These are phyloP conservation scores for Oenanthe melanoleuca DNA, from an alignment of 2,113 vertebrate genomes.

Conservation along the genomic window DNA sequence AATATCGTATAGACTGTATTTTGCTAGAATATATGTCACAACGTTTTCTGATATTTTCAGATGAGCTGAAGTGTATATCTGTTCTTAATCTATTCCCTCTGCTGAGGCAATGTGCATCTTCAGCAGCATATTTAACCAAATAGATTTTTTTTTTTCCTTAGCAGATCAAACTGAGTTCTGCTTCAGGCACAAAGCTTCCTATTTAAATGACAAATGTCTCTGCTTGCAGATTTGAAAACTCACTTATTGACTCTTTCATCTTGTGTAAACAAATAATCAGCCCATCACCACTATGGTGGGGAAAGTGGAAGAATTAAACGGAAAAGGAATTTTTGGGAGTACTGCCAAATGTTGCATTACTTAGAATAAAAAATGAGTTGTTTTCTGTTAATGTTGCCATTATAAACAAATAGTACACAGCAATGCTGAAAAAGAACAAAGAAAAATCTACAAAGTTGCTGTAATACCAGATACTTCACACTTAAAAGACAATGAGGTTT, in stretches of 20 bases:
- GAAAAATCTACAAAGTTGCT: conserved; percentile 29
- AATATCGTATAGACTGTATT: not conserved
- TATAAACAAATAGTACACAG: conserved; percentile 21
- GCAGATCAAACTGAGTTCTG: conserved; percentile 70
- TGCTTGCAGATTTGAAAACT: conserved; percentile 57
- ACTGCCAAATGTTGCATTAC: conserved; percentile 59
- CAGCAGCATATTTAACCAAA: conserved; percentile 77
- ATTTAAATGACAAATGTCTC: conserved; percentile 77
- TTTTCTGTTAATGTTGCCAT: conserved; percentile 48
- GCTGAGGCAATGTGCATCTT: conserved; percentile 67
- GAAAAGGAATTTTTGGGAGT: conserved; percentile 37
- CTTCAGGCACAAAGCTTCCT: conserved; percentile 71
- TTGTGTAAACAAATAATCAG: conserved; percentile 70
- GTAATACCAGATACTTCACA: not conserved
- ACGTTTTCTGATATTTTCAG: conserved; percentile 67
- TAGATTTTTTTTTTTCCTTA: conserved; percentile 67
- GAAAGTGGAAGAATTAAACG: conserved; percentile 25
- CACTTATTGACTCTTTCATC: conserved; percentile 69
- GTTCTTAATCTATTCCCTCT: conserved; percentile 68
- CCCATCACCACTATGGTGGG: conserved; percentile 7
- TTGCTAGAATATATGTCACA: conserved; percentile 51
- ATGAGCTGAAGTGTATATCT: conserved; percentile 53
- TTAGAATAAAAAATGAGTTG: conserved; percentile 43
- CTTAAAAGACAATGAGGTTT: not conserved
- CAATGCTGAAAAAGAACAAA: conserved; percentile 29